phyloP scores from a whole-genome alignment of 2,797 vertebrate genomes.

The Holocentrus rufus region DNA sequence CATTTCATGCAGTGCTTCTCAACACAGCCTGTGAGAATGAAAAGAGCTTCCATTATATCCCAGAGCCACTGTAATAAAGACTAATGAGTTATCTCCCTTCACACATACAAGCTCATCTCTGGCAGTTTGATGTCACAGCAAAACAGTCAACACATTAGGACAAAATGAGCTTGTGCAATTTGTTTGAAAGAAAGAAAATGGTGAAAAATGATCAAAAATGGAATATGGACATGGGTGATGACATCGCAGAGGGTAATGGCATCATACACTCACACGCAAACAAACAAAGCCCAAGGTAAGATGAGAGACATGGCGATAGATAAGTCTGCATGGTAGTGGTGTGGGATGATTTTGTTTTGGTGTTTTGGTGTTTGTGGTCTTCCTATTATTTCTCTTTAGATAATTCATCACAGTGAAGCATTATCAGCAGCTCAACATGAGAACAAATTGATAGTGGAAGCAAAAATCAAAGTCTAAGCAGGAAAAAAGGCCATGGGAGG shows the following conservation, averaged over 20 bases:
- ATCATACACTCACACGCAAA: not conserved
- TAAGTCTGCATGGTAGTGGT: not conserved
- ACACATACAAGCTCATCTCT: not conserved
- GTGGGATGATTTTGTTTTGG: not conserved
- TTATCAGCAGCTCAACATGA: not conserved
- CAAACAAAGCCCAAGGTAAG: not conserved
- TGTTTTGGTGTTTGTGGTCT: constrained; percentile 8
- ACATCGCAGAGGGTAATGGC: not conserved
- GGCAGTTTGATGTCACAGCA: not conserved
- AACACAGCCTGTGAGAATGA: too few relatives aligned
- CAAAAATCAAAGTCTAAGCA: not conserved
- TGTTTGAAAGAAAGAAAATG: too few relatives aligned
- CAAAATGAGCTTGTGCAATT: too few relatives aligned
- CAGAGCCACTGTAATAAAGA: not conserved
- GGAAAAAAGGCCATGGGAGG: not conserved
- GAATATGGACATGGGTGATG: not conserved
- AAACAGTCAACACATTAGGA: not conserved
- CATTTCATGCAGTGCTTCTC: not conserved
- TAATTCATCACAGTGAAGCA: constrained; percentile 6
- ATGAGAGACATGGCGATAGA: not conserved
- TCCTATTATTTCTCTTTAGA: not conserved
- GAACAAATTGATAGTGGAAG: not conserved
- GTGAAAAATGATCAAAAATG: too few relatives aligned
- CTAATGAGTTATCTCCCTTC: not conserved
- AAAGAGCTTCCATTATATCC: not conserved